Percentiles rank a stretch among this genome's conserved stretches.
These are phyloP conservation scores for Drosophila multiciliata DNA, from an alignment of 2,888 invertebrate species.

Conservation along the genomic window DNA sequence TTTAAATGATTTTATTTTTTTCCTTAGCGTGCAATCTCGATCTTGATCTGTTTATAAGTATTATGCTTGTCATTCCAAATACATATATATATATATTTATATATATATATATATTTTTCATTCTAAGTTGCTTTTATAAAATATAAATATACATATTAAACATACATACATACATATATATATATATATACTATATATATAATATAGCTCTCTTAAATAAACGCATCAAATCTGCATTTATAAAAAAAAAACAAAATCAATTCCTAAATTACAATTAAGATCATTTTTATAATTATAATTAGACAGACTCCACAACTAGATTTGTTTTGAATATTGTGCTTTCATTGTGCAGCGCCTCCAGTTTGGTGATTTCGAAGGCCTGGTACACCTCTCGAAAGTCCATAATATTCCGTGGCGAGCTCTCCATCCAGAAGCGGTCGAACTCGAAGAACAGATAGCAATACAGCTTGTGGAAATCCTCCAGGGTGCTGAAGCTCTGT, in stretches of 20 bases:
- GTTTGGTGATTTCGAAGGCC: constrained; percentile 92
- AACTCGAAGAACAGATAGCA: constrained; percentile 97
- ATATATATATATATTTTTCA: background rate
- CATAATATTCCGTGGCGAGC: constrained; percentile 97
- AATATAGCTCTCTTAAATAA: constrained; percentile 73
- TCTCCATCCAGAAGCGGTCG: constrained; percentile 96
- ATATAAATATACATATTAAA: constrained; percentile 59
- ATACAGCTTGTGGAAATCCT: constrained; percentile 96
- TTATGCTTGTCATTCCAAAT: constrained; percentile 67
- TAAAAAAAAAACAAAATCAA: constrained; percentile 35
- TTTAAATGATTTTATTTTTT: constrained; percentile 52
- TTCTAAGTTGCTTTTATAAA: constrained; percentile 45
- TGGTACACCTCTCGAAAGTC: constrained; percentile 95
- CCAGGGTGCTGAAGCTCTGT: constrained; percentile 88
- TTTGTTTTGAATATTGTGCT: constrained; percentile 92
- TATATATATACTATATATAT: constrained; percentile 32
- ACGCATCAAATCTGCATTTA: constrained; percentile 76
- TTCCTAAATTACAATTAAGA: constrained; percentile 4
- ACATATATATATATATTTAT: background rate
- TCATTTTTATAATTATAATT: constrained; percentile 56
- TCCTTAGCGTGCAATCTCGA: constrained; percentile 55
- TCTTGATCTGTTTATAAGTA: constrained; percentile 58
- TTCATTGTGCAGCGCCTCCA: constrained; percentile 88
- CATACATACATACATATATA: constrained; percentile 53
- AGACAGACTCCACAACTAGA: constrained; percentile 90